Evolutionary conservation across 2,797 vertebrate species (phyloP), one percentile per base, ranked within the genome.

Genomic region (Alectoris magna): DNA sequence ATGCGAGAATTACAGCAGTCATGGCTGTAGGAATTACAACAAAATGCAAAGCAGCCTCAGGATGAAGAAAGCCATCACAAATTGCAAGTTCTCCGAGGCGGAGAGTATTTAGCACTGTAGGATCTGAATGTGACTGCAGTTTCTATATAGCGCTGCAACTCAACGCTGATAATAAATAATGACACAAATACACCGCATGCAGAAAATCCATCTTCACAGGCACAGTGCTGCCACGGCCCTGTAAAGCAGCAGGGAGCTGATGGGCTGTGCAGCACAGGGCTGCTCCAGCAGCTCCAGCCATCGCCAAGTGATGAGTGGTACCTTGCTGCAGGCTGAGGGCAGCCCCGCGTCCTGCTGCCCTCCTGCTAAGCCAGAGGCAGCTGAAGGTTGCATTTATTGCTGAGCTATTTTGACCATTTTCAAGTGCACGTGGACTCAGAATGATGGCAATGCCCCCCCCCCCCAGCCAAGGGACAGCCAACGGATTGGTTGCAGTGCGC

Each of bases 401-500:
- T 14, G 14, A n/a, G 46, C 27, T 9, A 7, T 68, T 71, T 69
- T 62, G 15, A 46, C 19, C 9, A 18, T 48, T 67, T 53, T 36
- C 26, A 67, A 53, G 51, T 0, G 11, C 5, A 17, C 4, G 1
- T 9, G 29, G 56, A n/a, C 17, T 44, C n/a, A 14, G 31, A 26
- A 11, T 0, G 29, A 60, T 6, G 34, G 63, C 70, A 77, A 27
- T 39, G 21, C 17, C 38, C 38, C 67, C n/a, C 67, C n/a, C 15
- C 67, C n/a, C 16, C 3, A 75, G 64, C 64, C 41, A 29, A 13
- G 41, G 10, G 51, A 53, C 27, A 16, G 27, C 51, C 16, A 17
- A 2, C 0, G 4, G 18, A 12, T 4, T 22, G 56, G 27, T 69
- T 13, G 17, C 3, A 6, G 0, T 13, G 41, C 11, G 29, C n/a